A percentile compares a stretch with the other conserved stretches of the same genome.
Evolutionary conservation across 2,113 vertebrate genomes (phyloP).

Genomic region (Scytalopus superciliaris): DNA sequence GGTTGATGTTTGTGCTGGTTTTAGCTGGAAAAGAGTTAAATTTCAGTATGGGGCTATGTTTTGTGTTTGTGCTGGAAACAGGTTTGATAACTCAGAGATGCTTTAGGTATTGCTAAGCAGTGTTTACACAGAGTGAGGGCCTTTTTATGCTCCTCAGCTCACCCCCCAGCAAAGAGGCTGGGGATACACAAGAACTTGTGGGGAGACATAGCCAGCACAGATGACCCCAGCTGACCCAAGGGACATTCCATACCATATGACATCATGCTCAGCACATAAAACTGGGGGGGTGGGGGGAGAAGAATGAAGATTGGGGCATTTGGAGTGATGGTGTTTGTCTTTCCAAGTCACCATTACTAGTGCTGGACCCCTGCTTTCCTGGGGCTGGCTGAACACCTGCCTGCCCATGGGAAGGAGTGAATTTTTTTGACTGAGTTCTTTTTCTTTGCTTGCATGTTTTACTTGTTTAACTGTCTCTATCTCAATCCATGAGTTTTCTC

Average conservation of each 20-base stretch:
- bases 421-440: background rate
- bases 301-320: background rate
- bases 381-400: background rate
- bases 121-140: background rate
- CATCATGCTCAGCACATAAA: background rate
- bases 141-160: background rate
- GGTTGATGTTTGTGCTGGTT: background rate
- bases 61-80: background rate
- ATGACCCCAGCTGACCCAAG: background rate
- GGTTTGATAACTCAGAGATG: background rate
- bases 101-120: background rate
- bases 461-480: background rate
- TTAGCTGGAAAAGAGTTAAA: background rate
- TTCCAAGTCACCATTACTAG: rapidly evolving
- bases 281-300: background rate
- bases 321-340: background rate
- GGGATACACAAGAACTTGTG: rapidly evolving
- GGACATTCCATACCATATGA: background rate
- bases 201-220: background rate
- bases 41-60: background rate
- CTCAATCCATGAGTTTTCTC: background rate
- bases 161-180: rapidly evolving
- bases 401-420: rapidly evolving
- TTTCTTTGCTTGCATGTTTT: background rate
- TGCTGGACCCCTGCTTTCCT: background rate